These are phyloP conservation scores for Uloborus plumipes DNA, from an alignment of 2,888 invertebrate species.

Conservation along the genomic window DNA sequence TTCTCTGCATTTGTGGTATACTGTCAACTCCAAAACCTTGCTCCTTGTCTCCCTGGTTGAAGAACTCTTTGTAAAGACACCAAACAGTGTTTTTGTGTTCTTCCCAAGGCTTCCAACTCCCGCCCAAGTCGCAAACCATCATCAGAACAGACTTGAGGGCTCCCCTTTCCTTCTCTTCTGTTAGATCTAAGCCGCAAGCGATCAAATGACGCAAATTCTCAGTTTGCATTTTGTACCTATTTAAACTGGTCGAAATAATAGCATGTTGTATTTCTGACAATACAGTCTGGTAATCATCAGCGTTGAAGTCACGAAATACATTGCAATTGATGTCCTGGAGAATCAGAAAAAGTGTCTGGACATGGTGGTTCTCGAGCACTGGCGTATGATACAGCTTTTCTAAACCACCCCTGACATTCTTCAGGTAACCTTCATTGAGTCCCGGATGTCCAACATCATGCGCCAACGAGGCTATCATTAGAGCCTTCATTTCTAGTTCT, in stretches of 20 bases:
- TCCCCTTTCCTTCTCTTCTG: slow-evolving; percentile 9
- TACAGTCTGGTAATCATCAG: slow-evolving; percentile 32
- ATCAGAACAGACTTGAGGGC: slow-evolving; percentile 34
- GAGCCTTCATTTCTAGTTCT: slow-evolving; percentile 47
- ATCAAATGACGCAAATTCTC: slow-evolving; percentile 42
- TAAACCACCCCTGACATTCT: slow-evolving; percentile 5
- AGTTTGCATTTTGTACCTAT: slow-evolving; percentile 28
- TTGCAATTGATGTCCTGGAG: slow-evolving; percentile 46
- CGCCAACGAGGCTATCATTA: slow-evolving; percentile 35
- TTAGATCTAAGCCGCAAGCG: slow-evolving; percentile 9
- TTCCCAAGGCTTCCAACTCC: slow-evolving; percentile 37
- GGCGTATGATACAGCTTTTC: slow-evolving; percentile 28
- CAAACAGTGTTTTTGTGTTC: slow-evolving; percentile 46
- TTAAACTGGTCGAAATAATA: slow-evolving; percentile 30
- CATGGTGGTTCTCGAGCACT: slow-evolving; percentile 37
- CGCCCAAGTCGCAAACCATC: slow-evolving; percentile 51
- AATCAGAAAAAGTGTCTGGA: slow-evolving; percentile 28
- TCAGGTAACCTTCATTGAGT: slow-evolving; percentile 34
- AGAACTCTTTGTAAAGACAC: slow-evolving; percentile 46
- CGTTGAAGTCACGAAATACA: slow-evolving; percentile 35
- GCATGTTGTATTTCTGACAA: slow-evolving; percentile 21
- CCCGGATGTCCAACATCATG: slow-evolving; percentile 52
- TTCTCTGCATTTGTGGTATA: slow-evolving; percentile 19
- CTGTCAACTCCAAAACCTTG: slow-evolving; percentile 14
- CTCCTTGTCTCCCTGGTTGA: slow-evolving; percentile 48